Base-by-base conservation (phyloP, 2,113 vertebrate species). In the Calyptomena viridis region DNA sequence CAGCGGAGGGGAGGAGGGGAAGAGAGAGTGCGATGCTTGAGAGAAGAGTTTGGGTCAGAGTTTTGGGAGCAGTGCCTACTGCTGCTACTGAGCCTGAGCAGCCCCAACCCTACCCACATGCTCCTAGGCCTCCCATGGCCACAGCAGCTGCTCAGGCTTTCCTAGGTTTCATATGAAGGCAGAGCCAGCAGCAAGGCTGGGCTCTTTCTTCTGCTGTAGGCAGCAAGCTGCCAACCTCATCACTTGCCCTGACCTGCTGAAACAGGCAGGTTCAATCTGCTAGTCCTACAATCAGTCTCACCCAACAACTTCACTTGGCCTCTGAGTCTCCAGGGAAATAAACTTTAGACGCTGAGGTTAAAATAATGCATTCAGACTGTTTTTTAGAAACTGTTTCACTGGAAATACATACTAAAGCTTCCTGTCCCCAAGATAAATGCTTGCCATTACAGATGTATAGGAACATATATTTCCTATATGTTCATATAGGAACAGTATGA, bases 51-150 rank as follows among this genome's bases (percentile, higher is more conserved):
- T 6, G 30, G 46, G 50, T 62, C 68, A 49, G 76, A 84, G 23
- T 47, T 49, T 1, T 84, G 59, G 86, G 83, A 88, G 33, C 22
- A 5, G 31, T 31, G 44, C 20, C 2, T 10, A 11, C 44, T 63
- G 71, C 84, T 88, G 68, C 27, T 31, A 50, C 89, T 27, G 31
- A 67, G 39, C 14, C 19, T 78, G 47, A 67, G 39, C 27, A 10
- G 23, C 39, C 55, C 80, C 42, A 84, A 0, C 42, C 25, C 80
- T 63, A 37, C 40, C 46, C 49, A 56, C 0, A 1, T 1, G 0
- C 18, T 66, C 31, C 59, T 15, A 4, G 37, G 81, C 42, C 20
- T 85, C 40, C 53, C 8, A 8, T 52, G 68, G 84, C 73, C 55
- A 40, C 42, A 62, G 63, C 82, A 89, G 55, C 68, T 31, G 2